Conservation (phyloP, 2,888 invertebrate species). For the Bombylius major region DNA sequence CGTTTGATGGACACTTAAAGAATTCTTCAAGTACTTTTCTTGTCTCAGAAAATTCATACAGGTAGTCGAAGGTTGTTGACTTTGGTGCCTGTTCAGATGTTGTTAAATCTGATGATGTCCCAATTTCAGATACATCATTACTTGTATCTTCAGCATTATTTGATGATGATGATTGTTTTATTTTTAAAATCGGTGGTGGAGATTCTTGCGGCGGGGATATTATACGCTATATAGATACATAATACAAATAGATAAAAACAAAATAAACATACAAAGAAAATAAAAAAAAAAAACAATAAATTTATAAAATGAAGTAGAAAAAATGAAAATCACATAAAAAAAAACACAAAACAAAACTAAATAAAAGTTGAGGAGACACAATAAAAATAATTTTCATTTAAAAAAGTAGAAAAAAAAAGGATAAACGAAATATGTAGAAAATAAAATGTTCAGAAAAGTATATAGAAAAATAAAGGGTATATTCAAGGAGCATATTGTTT, state of each 20-base stretch:
- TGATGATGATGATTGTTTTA: conserved; percentile 21
- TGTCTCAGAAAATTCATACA: conserved; percentile 85
- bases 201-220: conserved; percentile 29
- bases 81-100: conserved; percentile 30
- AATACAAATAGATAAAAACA: neutral
- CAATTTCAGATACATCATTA: conserved; percentile 37
- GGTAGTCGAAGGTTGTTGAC: conserved; percentile 66
- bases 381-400: too few relatives aligned
- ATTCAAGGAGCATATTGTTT: too few relatives aligned
- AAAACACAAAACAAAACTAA: too few relatives aligned
- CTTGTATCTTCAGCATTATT: conserved; percentile 37
- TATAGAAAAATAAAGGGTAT: too few relatives aligned
- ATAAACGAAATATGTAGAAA: too few relatives aligned
- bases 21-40: conserved; percentile 83
- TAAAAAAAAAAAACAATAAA: neutral
- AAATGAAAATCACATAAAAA: too few relatives aligned
- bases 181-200: conserved; percentile 24
- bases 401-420: too few relatives aligned
- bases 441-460: too few relatives aligned
- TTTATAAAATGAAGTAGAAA: too few relatives aligned
- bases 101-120: conserved; percentile 35
- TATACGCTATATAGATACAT: conserved; percentile 24
- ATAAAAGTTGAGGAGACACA: too few relatives aligned
- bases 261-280: neutral
- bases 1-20: conserved; percentile 65